Percentiles rank a stretch among this genome's conserved stretches.
Evolutionary conservation across 2,888 invertebrate species (phyloP).

Genomic region (Noctua pronuba): DNA sequence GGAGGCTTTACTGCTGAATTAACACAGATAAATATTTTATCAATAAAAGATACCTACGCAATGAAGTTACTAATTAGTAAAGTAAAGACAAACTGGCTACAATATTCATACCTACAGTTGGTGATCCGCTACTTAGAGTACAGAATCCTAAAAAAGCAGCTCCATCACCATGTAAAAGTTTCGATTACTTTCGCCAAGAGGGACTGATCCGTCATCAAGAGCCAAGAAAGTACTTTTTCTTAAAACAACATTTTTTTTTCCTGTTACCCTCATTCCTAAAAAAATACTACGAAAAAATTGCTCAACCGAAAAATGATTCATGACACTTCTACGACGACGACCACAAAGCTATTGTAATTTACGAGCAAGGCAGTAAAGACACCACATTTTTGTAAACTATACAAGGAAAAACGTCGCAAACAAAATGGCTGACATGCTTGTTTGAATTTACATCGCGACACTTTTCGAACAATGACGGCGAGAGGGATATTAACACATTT

Average conservation of each 20-base stretch:
- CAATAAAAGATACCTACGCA: background rate
- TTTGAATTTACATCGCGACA: conserved; percentile 52
- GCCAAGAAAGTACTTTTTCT: conserved; percentile 9
- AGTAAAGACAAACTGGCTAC: background rate
- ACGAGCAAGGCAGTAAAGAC: conserved; percentile 39
- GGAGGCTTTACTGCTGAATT: background rate
- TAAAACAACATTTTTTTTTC: conserved; percentile 18
- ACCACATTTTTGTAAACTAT: conserved; percentile 37
- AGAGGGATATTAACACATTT: conserved; percentile 49
- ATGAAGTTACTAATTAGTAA: background rate
- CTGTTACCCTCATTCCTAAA: conserved; percentile 21
- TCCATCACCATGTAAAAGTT: background rate
- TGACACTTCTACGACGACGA: conserved; percentile 23
- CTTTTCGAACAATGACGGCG: conserved; percentile 29
- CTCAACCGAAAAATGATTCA: conserved; percentile 45
- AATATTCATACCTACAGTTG: background rate
- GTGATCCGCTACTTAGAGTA: background rate
- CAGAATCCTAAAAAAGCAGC: background rate
- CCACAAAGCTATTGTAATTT: conserved; percentile 61
- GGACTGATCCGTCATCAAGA: background rate
- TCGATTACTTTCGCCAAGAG: conserved; percentile 1
- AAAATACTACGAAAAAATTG: conserved; percentile 42
- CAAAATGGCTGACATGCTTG: conserved; percentile 33
- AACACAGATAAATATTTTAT: background rate
- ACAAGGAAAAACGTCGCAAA: conserved; percentile 57